These are phyloP conservation scores for Lepidonotus clava DNA, from an alignment of 2,888 invertebrate genomes.

Conservation along the genomic window DNA sequence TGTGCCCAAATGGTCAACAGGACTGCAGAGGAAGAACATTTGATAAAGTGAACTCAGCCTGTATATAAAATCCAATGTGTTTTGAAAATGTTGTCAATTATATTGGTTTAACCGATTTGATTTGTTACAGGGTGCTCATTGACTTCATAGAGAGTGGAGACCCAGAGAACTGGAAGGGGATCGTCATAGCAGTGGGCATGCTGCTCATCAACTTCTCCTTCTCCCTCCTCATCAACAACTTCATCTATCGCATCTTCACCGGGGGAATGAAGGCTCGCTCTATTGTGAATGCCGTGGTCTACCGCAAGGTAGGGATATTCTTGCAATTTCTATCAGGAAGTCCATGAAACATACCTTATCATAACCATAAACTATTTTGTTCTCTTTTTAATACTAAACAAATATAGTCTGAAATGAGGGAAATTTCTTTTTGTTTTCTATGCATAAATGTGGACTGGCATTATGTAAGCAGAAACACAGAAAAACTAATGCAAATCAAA, in stretches of 20 bases:
- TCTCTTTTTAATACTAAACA: no score
- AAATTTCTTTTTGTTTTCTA: no score
- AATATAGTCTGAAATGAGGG: no score
- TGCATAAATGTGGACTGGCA: no score
- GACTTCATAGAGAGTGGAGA: constrained; percentile 55
- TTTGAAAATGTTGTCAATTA: no score
- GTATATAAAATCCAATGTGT: no score
- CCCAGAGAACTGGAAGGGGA: constrained; percentile 62
- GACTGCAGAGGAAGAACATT: no score
- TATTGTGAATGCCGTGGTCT: constrained; percentile 62
- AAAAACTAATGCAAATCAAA: no score
- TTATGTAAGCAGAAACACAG: no score
- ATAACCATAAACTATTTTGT: not conserved
- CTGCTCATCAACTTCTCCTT: constrained; percentile 51
- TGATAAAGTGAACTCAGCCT: no score
- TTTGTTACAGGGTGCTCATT: constrained; percentile 60
- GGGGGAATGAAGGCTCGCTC: constrained; percentile 61
- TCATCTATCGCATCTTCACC: constrained; percentile 57
- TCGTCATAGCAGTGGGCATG: constrained; percentile 59
- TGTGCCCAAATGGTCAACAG: no score
- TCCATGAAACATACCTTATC: not conserved
- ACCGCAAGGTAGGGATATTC: constrained; percentile 61
- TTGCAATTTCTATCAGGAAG: no score
- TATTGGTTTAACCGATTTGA: not conserved
- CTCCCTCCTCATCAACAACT: constrained; percentile 59